phyloP scores from a whole-genome alignment of 2,888 invertebrate genomes.

The Eupithecia abbreviata region DNA sequence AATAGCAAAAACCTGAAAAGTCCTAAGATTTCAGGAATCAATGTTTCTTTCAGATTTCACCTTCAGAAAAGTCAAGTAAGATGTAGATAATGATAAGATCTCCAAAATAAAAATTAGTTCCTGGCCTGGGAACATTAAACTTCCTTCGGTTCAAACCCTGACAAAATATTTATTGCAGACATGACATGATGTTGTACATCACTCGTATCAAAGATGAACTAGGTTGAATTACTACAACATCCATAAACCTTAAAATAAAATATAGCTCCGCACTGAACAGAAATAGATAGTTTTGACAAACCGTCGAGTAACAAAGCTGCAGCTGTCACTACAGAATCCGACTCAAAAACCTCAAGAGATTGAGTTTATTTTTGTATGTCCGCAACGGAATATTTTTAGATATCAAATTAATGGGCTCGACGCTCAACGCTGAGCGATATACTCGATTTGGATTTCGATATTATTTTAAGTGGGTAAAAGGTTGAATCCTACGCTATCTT shows the following conservation, averaged over 20 bases:
- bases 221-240: slow-evolving; percentile 6
- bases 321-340: slow-evolving; percentile 40
- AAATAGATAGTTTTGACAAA: slow-evolving; percentile 42
- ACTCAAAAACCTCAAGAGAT: slow-evolving; percentile 34
- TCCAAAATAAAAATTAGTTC: not conserved
- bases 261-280: slow-evolving; percentile 12
- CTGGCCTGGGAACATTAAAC: not conserved
- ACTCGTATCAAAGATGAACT: slow-evolving; percentile 12
- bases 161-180: slow-evolving; percentile 2
- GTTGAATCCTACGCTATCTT: not conserved
- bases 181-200: not conserved
- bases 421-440: slow-evolving; percentile 14
- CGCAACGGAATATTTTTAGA: slow-evolving; percentile 36
- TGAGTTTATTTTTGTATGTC: slow-evolving; percentile 41
- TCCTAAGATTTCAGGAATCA: not conserved
- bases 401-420: slow-evolving; percentile 31
- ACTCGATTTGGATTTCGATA: not conserved
- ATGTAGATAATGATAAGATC: not conserved
- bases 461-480: slow-evolving; percentile 1
- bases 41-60: not conserved
- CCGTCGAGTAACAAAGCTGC: slow-evolving; percentile 38
- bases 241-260: slow-evolving; percentile 19
- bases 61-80: not conserved
- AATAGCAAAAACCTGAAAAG: no score
- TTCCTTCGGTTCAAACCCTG: not conserved